Base-by-base conservation (phyloP, 2,888 invertebrate species). In the Parnassius mnemosyne region DNA sequence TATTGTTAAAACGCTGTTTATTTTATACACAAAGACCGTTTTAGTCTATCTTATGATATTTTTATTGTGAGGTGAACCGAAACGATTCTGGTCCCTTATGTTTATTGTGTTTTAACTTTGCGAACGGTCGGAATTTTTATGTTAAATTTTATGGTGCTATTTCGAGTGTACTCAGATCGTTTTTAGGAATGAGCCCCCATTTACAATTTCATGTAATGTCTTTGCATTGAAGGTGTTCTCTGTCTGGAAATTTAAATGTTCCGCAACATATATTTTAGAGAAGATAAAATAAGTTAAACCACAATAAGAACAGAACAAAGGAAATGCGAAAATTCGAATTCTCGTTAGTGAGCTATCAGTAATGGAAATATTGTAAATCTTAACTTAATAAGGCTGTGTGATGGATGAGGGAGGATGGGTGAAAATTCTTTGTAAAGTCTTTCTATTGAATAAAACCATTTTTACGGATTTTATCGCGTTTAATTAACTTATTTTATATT, bases 21-120 rank as follows among this genome's bases (percentile, higher is more conserved):
- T 84, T 79, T 79, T 79, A 76, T 76, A 72, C 71, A 74, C 76
- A 77, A 73, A 77, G 70, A 66, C 74, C 71, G 75, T 81, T 78
- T 70, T 66, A 62, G 72, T 68, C 67, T 72, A 60, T 69, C 71
- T 68, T 78, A 78, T 76, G 78, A 77, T 78, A 79, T 80, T 81
- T 80, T 82, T 82, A 80, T 79, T 75, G 59, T 76, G 69, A 76
- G 78, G 77, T 79, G 75, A 77, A 76, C 71, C 74, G 70, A 75
- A 81, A 79, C 69, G 68, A 74, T 72, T 71, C 69, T 53, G 65
- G 75, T 71, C 73, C 75, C 71, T 70, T 66, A 72, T 77, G 72
- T 81, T 82, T 81, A 81, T 77, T 72, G 72, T 76, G 69, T 75
- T 78, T 80, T 76, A 75, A 78, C 73, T 80, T 79, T 69, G 68